phyloP scores from a whole-genome alignment of 2,797 vertebrate genomes.

The Intellagama lesueurii region DNA sequence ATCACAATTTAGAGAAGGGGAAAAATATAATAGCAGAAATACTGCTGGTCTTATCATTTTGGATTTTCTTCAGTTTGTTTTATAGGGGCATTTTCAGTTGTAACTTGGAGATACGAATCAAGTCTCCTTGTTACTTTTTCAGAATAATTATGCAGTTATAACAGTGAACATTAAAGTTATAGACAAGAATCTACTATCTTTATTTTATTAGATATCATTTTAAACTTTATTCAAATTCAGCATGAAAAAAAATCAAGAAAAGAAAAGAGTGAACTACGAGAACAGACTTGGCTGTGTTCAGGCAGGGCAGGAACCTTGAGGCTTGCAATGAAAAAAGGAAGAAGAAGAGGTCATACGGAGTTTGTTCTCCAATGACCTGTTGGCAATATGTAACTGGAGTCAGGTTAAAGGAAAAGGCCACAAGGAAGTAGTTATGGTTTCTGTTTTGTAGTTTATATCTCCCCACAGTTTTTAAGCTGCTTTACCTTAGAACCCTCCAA shows the following conservation, averaged over 20 bases:
- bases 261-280: not conserved
- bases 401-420: not conserved
- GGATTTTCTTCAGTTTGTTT: not conserved
- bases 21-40: not conserved
- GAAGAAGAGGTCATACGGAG: not conserved
- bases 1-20: not conserved
- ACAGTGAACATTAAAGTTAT: not conserved
- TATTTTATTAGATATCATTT: not conserved
- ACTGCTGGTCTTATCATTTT: not conserved
- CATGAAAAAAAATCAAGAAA: not conserved
- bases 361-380: conserved; percentile 4
- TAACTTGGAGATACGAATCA: not conserved
- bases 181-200: not conserved
- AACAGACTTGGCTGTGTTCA: not conserved
- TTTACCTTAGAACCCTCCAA: not conserved
- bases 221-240: not conserved
- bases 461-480: not conserved
- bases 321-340: not conserved
- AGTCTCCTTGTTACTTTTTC: not conserved
- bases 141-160: not conserved
- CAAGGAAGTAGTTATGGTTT: not conserved
- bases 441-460: not conserved
- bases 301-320: not conserved
- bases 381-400: not conserved
- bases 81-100: not conserved